A percentile compares a stretch with the other conserved stretches of the same genome.
phyloP scores from a whole-genome alignment of 2,113 vertebrate species.

The Scortum barcoo region DNA sequence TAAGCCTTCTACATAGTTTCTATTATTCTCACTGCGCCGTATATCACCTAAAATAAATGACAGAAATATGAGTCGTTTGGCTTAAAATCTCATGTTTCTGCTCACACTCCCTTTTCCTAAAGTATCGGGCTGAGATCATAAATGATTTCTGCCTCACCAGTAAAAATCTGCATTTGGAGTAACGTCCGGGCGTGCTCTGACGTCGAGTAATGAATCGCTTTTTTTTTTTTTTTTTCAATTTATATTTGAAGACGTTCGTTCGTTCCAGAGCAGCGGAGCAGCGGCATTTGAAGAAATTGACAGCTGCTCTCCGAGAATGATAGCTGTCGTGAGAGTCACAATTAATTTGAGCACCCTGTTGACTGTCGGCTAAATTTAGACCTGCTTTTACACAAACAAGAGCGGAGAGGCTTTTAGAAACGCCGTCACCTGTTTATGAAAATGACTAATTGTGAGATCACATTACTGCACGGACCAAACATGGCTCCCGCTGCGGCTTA shows the following conservation, averaged over 20 bases:
- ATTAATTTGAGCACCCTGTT: slow-evolving; percentile 9
- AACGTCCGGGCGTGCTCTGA: slow-evolving; percentile 26
- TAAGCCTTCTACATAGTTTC: not conserved
- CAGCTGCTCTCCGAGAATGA: slow-evolving; percentile 53
- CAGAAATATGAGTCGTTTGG: not conserved
- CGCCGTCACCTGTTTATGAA: slow-evolving; percentile 5
- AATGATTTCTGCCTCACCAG: slow-evolving; percentile 1
- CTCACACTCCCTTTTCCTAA: not conserved
- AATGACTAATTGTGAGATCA: not conserved
- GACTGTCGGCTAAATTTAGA: slow-evolving; percentile 44
- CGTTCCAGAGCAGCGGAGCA: slow-evolving; percentile 59
- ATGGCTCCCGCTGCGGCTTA: fast-evolving
- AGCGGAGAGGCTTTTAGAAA: slow-evolving; percentile 2
- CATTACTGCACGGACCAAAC: not conserved
- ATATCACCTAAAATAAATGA: not conserved
- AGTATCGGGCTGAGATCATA: not conserved
- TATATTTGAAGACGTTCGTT: slow-evolving; percentile 69
- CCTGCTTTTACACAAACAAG: not conserved
- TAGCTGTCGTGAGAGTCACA: slow-evolving; percentile 37
- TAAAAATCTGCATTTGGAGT: slow-evolving; percentile 15
- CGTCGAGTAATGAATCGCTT: slow-evolving; percentile 64
- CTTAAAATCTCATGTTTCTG: not conserved
- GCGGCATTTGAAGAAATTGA: slow-evolving; percentile 56
- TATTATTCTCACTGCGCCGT: not conserved
- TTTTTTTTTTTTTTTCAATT: too few relatives aligned